A percentile compares a stretch with the other conserved stretches of the same genome.
Conservation (phyloP, 2,888 invertebrate genomes). For the Xiphydria camelus region DNA sequence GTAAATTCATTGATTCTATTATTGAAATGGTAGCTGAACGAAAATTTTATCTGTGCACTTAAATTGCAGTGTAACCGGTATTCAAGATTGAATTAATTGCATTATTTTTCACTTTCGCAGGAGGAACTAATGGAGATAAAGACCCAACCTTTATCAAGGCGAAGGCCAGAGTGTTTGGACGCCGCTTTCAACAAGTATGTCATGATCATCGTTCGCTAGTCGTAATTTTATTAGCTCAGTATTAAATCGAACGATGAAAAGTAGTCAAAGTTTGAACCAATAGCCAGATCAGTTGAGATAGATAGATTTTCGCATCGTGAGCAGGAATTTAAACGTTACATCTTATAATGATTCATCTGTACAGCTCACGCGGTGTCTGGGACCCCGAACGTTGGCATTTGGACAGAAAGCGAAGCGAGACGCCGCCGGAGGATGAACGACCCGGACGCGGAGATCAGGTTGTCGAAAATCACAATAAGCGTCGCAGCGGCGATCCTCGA, state of each 20-base stretch:
- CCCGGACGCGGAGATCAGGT: constrained; percentile 60
- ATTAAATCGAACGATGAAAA: too few relatives aligned
- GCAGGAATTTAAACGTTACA: too few relatives aligned
- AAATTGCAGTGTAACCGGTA: constrained; percentile 5
- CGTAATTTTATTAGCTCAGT: too few relatives aligned
- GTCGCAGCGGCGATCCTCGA: constrained; percentile 69
- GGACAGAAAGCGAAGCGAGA: constrained; percentile 65
- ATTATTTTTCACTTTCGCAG: constrained; percentile 45
- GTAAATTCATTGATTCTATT: too few relatives aligned
- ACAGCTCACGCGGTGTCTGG: constrained; percentile 59
- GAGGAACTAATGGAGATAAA: constrained; percentile 75
- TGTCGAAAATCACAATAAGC: constrained; percentile 47
- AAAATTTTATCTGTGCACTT: background rate
- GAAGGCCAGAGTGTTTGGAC: constrained; percentile 72
- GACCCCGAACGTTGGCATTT: constrained; percentile 62
- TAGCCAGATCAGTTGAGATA: too few relatives aligned
- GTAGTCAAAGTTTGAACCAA: too few relatives aligned
- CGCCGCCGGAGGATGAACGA: constrained; percentile 66
- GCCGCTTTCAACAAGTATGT: constrained; percentile 63
- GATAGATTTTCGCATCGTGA: too few relatives aligned
- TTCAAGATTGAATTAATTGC: constrained; percentile 4
- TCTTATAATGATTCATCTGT: too few relatives aligned
- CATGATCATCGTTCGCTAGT: too few relatives aligned
- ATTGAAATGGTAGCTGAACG: too few relatives aligned
- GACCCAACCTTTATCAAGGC: constrained; percentile 70